Evolutionary conservation across 2,113 vertebrate species (phyloP).

Genomic region (Protomyctophum bolini): DNA sequence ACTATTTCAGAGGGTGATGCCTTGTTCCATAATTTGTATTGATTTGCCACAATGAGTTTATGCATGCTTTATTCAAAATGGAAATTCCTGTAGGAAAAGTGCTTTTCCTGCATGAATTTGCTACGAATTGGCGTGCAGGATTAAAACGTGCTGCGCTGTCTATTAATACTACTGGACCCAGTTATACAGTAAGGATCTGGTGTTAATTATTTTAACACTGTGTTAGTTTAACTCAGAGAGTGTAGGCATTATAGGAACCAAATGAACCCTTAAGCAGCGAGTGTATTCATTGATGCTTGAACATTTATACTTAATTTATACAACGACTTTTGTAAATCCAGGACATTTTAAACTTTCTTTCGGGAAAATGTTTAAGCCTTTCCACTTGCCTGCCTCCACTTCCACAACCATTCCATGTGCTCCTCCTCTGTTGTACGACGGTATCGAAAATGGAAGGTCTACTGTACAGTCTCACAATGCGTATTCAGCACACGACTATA

Average conservation of each 20-base stretch:
- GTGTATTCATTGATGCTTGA: slow-evolving; percentile 3
- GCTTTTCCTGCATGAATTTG: slow-evolving; percentile 17
- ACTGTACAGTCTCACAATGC: too few relatives aligned
- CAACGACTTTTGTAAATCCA: too few relatives aligned
- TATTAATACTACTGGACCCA: slow-evolving; percentile 9
- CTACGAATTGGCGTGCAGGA: slow-evolving; percentile 4
- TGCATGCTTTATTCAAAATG: slow-evolving; percentile 10
- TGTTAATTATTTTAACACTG: too few relatives aligned
- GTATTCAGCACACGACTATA: too few relatives aligned
- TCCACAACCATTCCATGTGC: too few relatives aligned
- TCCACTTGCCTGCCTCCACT: background rate
- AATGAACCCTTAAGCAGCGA: background rate
- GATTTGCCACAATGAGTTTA: slow-evolving; percentile 39
- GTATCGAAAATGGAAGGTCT: too few relatives aligned
- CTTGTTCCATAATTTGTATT: slow-evolving; percentile 37
- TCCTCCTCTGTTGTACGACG: too few relatives aligned
- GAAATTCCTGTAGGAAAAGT: too few relatives aligned
- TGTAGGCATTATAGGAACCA: too few relatives aligned
- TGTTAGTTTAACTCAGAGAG: too few relatives aligned
- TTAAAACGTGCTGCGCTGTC: slow-evolving; percentile 14
- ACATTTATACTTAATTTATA: too few relatives aligned
- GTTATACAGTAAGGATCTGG: background rate
- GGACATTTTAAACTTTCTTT: too few relatives aligned
- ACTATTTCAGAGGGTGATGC: background rate
- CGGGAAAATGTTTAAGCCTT: background rate